These are phyloP conservation scores for Lordiphosa stackelbergi DNA, from an alignment of 1,140 invertebrate species.

Conservation along the genomic window DNA sequence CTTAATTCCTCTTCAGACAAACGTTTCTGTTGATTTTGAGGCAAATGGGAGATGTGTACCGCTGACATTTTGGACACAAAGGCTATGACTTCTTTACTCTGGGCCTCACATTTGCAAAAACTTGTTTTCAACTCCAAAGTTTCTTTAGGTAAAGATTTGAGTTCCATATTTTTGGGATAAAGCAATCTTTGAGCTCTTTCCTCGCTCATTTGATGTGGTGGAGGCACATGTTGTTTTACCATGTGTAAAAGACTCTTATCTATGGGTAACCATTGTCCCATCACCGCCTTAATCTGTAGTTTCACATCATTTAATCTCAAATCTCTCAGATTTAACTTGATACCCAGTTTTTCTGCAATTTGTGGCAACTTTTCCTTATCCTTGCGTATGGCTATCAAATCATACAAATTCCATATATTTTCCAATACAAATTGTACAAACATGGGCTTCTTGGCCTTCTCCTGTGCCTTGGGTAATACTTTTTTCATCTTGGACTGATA, in stretches of 20 bases:
- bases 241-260: conserved; percentile 88
- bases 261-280: conserved; percentile 93
- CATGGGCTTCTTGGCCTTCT: conserved; percentile 95
- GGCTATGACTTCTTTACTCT: conserved; percentile 87
- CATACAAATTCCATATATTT: conserved; percentile 95
- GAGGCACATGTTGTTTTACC: conserved; percentile 88
- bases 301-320: conserved; percentile 87
- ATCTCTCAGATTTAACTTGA: conserved; percentile 88
- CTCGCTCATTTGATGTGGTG: conserved; percentile 86
- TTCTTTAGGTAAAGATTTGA: conserved; percentile 83
- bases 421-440: conserved; percentile 98
- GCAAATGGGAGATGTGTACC: conserved; percentile 84
- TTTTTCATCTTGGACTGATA: conserved; percentile 91
- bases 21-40: conserved; percentile 84
- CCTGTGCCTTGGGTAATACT: conserved; percentile 93
- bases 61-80: conserved; percentile 90
- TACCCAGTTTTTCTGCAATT: conserved; percentile 89
- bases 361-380: conserved; percentile 89
- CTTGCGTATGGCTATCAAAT: conserved; percentile 86
- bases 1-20: conserved; percentile 88
- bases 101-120: conserved; percentile 85
- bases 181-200: conserved; percentile 88
- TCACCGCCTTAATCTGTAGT: conserved; percentile 88
- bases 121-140: conserved; percentile 86
- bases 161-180: conserved; percentile 83